Conservation (phyloP, 1,140 invertebrate species). For the Phthorimaea operculella region DNA sequence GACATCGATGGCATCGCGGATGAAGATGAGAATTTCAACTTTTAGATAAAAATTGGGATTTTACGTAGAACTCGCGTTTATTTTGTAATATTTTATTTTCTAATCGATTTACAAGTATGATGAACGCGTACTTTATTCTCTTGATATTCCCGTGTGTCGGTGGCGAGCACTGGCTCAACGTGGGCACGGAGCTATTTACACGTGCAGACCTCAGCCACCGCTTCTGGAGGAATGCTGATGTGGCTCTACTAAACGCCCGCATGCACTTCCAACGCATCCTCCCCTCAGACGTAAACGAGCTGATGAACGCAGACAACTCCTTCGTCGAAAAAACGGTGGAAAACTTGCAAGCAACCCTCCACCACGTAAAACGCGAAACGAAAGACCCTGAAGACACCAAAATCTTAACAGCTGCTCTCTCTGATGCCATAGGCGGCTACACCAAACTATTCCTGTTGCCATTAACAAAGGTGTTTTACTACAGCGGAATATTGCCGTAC, state of each 20-base stretch:
- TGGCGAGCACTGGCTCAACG: conserved; percentile 21
- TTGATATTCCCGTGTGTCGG: conserved; percentile 14
- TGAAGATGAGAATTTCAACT: too few species aligned
- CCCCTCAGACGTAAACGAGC: conserved; percentile 15
- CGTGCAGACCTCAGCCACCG: conserved; percentile 14
- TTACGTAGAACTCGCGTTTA: conserved; percentile 16
- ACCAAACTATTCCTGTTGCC: conserved; percentile 46
- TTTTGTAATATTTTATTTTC: conserved; percentile 37
- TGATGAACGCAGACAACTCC: conserved; percentile 18
- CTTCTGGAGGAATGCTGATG: conserved; percentile 23
- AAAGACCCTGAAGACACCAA: conserved; percentile 21
- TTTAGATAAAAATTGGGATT: too few species aligned
- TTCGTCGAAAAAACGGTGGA: neutral
- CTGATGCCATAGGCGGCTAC: conserved; percentile 48
- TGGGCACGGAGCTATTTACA: conserved; percentile 44
- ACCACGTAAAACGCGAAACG: conserved; percentile 33
- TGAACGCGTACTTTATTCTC: conserved; percentile 21
- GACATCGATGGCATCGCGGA: too few species aligned
- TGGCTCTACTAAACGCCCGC: conserved; percentile 35
- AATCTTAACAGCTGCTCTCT: conserved; percentile 38
- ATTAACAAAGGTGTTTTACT: conserved; percentile 42
- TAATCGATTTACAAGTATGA: conserved; percentile 31
- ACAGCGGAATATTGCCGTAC: conserved; percentile 38
- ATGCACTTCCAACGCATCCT: conserved; percentile 37
- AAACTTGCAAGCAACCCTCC: neutral